Percentiles rank a stretch among this genome's conserved stretches.
Conservation (phyloP, 2,797 vertebrate species). For the Takifugu rubripes region DNA sequence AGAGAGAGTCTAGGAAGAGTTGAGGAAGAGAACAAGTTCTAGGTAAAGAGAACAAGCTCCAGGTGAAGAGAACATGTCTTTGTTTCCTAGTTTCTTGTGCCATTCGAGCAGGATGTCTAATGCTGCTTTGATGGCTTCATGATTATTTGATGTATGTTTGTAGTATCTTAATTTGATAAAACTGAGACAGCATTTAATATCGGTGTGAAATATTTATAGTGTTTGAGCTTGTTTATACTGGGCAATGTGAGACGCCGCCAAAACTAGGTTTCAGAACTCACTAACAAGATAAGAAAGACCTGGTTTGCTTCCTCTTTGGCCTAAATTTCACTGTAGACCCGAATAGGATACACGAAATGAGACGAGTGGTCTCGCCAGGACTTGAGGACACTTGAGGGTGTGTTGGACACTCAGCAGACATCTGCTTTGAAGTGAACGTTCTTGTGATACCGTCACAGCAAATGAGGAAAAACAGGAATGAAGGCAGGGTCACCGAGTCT, state of each 20-base stretch:
- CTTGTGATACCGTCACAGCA: background rate
- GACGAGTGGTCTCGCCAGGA: constrained; percentile 12
- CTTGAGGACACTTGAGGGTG: constrained; percentile 4
- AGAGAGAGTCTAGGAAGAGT: constrained; percentile 19
- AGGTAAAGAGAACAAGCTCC: background rate
- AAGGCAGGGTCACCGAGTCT: constrained; percentile 2
- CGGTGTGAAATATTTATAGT: constrained; percentile 66
- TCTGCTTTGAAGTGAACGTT: background rate
- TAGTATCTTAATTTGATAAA: constrained; percentile 58
- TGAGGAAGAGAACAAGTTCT: constrained; percentile 9
- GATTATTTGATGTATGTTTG: constrained; percentile 64
- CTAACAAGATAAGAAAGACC: constrained; percentile 1
- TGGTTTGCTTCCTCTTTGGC: constrained; percentile 22
- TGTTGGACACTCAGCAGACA: background rate
- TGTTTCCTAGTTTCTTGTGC: constrained; percentile 18
- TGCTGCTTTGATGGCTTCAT: constrained; percentile 55
- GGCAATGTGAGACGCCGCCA: constrained; percentile 36
- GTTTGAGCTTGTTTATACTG: constrained; percentile 60
- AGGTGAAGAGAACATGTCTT: background rate
- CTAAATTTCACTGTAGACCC: constrained; percentile 26
- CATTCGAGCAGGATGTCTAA: constrained; percentile 44
- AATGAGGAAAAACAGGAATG: constrained; percentile 1
- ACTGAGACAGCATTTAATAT: constrained; percentile 64
- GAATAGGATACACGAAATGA: constrained; percentile 13
- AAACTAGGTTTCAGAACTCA: constrained; percentile 40